Evolutionary conservation across 37 sponge, comb jelly and placozoan genomes (phyloP).

Genomic region (Aplysina aerophoba): DNA sequence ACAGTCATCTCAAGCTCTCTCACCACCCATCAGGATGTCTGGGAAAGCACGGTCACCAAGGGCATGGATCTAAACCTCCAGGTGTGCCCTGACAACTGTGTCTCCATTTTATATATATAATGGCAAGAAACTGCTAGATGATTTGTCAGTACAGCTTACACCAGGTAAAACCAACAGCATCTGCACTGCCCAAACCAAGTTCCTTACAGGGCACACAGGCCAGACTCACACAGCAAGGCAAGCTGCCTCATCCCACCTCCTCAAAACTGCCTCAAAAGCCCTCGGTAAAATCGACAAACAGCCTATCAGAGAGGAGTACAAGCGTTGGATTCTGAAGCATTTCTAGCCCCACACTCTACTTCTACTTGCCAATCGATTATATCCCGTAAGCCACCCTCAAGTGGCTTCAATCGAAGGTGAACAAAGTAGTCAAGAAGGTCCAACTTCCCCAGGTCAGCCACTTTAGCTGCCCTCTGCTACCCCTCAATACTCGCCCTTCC

Average conservation of each 20-base stretch:
- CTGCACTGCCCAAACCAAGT: neutral
- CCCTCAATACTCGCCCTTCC: neutral
- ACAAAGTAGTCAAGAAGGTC: slow-evolving; percentile 13
- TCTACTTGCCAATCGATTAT: neutral
- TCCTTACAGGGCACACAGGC: neutral
- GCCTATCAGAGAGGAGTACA: neutral
- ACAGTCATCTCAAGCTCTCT: too few species aligned
- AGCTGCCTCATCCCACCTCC: slow-evolving; percentile 2
- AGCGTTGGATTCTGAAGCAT: neutral
- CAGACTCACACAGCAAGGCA: neutral
- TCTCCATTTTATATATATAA: too few species aligned
- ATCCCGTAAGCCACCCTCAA: neutral
- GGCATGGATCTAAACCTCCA: too few species aligned
- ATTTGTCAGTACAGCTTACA: too few species aligned
- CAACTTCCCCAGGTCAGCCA: neutral
- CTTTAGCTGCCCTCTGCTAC: neutral
- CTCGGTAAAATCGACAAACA: neutral
- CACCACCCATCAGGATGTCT: too few species aligned
- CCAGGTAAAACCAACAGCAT: too few species aligned
- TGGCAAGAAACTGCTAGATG: too few species aligned
- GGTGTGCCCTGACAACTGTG: too few species aligned
- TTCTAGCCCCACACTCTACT: neutral
- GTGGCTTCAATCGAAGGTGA: slow-evolving; percentile 17
- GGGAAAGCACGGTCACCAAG: too few species aligned
- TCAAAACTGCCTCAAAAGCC: neutral